Percentiles rank a stretch among this genome's conserved stretches.
phyloP scores from a whole-genome alignment of 2,797 vertebrate genomes.

The Erpetoichthys calabaricus region DNA sequence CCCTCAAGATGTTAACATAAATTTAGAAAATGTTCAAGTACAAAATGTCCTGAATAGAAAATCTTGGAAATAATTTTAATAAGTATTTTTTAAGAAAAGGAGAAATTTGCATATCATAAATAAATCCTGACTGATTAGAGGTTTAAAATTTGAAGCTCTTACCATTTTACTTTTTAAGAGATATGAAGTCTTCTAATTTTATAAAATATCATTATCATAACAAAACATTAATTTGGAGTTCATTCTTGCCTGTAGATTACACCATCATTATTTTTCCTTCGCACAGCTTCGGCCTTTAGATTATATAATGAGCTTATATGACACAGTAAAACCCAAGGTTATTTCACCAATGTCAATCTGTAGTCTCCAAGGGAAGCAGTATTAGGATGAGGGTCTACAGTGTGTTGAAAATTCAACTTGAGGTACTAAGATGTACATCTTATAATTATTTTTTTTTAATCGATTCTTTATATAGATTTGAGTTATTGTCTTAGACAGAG shows the following conservation, averaged over 20 bases:
- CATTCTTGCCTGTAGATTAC: background rate
- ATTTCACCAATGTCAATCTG: slow-evolving; percentile 5
- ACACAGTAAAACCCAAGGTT: slow-evolving; percentile 2
- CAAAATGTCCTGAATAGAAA: too few relatives aligned
- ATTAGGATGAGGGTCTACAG: background rate
- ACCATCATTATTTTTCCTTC: slow-evolving; percentile 2
- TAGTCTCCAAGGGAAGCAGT: slow-evolving; percentile 1
- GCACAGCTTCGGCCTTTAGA: background rate
- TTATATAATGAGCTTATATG: slow-evolving; percentile 1
- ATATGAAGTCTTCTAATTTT: background rate
- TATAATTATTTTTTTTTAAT: background rate
- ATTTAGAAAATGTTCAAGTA: too few relatives aligned
- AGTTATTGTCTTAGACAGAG: too few relatives aligned
- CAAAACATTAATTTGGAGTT: background rate
- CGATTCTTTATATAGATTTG: background rate
- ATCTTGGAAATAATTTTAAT: too few relatives aligned
- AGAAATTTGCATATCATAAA: too few relatives aligned
- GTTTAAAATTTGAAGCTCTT: background rate
- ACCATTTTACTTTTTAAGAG: background rate
- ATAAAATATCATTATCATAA: background rate
- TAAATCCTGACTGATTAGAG: background rate
- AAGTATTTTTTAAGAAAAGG: too few relatives aligned
- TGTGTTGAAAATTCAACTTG: background rate
- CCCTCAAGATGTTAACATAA: too few relatives aligned
- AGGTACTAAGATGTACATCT: background rate